These are phyloP conservation scores for Anhinga anhinga DNA, from an alignment of 2,113 vertebrate genomes.

Conservation along the genomic window DNA sequence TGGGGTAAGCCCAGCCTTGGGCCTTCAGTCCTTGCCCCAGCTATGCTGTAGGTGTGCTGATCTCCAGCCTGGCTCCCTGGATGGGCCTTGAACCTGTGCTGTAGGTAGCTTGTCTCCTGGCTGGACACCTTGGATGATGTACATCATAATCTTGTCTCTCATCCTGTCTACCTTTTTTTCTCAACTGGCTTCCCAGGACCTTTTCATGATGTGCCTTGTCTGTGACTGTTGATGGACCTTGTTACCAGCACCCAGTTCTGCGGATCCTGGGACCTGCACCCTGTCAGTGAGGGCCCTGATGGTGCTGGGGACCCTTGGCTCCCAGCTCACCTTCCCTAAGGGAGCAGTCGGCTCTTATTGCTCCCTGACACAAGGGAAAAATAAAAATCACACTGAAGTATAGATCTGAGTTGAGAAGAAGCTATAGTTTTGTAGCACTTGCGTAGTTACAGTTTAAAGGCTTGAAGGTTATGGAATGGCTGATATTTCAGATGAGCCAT, in stretches of 20 bases:
- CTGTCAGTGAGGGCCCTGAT: accelerated
- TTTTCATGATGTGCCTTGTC: background rate
- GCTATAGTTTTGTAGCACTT: background rate
- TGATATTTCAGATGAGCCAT: background rate
- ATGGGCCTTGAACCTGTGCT: background rate
- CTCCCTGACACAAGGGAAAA: background rate
- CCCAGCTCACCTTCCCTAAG: background rate
- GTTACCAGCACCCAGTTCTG: background rate
- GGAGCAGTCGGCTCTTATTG: background rate
- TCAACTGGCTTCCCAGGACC: background rate
- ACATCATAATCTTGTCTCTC: background rate
- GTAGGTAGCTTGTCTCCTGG: background rate
- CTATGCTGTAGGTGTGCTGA: background rate
- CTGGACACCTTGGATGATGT: background rate
- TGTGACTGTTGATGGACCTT: background rate
- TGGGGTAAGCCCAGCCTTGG: background rate
- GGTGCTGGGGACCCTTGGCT: background rate
- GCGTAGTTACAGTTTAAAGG: background rate
- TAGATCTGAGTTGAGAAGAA: background rate
- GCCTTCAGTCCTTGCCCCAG: background rate
- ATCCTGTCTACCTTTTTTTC: background rate
- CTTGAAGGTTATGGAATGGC: background rate
- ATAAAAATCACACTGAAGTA: background rate
- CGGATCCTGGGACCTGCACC: background rate
- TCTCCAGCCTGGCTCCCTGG: background rate